Percentiles rank a stretch among this genome's conserved stretches.
Conservation (phyloP, 1,140 invertebrate species). For the Mactra quadrangularis region DNA sequence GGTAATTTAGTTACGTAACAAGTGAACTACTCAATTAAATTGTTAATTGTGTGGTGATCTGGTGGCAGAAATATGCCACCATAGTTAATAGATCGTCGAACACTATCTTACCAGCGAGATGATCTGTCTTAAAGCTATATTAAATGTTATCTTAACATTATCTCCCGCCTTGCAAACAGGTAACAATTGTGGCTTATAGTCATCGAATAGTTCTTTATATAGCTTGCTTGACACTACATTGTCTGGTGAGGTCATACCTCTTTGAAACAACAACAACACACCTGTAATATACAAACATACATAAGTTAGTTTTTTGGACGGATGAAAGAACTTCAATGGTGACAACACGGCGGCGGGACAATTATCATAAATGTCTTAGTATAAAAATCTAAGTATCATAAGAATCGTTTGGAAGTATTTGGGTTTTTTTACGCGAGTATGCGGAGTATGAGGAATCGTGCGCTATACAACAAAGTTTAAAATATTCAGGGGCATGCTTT, state of each 20-base stretch:
- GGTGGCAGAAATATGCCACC: neutral
- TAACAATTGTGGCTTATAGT: slow-evolving; percentile 6
- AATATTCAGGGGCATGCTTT: too few species aligned
- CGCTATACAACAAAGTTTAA: too few species aligned
- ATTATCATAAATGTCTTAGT: too few species aligned
- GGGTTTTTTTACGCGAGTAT: too few species aligned
- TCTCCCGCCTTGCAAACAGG: neutral
- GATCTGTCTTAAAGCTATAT: slow-evolving; percentile 32
- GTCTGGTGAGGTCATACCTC: neutral
- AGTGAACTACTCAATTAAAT: neutral
- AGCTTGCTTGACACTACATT: neutral
- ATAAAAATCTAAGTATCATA: too few species aligned
- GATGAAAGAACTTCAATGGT: too few species aligned
- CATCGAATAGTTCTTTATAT: neutral
- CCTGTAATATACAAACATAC: neutral
- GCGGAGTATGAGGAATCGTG: too few species aligned
- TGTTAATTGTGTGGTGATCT: neutral
- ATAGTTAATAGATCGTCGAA: neutral
- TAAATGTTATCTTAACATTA: slow-evolving; percentile 9
- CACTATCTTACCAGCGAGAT: slow-evolving; percentile 13
- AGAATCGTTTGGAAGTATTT: too few species aligned
- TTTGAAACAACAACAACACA: neutral
- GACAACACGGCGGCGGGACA: too few species aligned
- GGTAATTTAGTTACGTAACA: neutral
- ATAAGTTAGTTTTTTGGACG: too few species aligned